These are phyloP conservation scores for Poeciliopsis occidentalis DNA, from an alignment of 2,113 vertebrate genomes.

Conservation along the genomic window DNA sequence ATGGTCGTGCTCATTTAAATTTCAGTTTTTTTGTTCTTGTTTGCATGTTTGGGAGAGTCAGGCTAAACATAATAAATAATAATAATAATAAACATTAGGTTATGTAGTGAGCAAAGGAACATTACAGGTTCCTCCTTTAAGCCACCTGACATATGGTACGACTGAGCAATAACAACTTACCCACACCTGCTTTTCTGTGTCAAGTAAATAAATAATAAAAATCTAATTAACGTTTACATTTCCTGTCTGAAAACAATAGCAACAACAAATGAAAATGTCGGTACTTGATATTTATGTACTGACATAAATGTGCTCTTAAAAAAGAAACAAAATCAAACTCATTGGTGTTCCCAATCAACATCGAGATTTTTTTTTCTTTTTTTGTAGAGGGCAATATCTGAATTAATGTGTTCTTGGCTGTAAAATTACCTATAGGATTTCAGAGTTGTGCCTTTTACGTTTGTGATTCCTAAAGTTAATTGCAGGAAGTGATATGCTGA, in stretches of 20 bases:
- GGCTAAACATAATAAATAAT: too few relatives aligned
- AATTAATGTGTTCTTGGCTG: background rate
- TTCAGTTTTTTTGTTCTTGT: too few relatives aligned
- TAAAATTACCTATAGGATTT: background rate
- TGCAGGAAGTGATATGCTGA: background rate
- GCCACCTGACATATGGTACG: too few relatives aligned
- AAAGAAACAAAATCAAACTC: too few relatives aligned
- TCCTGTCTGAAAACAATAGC: background rate
- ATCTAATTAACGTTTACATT: background rate
- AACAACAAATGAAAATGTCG: background rate
- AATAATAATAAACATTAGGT: too few relatives aligned
- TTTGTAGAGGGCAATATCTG: background rate
- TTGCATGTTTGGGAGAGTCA: too few relatives aligned
- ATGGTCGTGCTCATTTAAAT: background rate
- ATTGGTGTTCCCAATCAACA: background rate
- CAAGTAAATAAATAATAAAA: background rate
- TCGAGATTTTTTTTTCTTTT: background rate
- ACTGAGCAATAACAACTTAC: too few relatives aligned
- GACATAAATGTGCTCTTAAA: too few relatives aligned
- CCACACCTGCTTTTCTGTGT: background rate
- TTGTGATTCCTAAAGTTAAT: too few relatives aligned
- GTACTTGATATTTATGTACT: background rate
- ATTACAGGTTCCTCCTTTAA: too few relatives aligned
- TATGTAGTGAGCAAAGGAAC: too few relatives aligned
- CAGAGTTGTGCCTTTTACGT: background rate